phyloP scores from a whole-genome alignment of 2,888 invertebrate species.

The Rhyacophila evoluta region DNA sequence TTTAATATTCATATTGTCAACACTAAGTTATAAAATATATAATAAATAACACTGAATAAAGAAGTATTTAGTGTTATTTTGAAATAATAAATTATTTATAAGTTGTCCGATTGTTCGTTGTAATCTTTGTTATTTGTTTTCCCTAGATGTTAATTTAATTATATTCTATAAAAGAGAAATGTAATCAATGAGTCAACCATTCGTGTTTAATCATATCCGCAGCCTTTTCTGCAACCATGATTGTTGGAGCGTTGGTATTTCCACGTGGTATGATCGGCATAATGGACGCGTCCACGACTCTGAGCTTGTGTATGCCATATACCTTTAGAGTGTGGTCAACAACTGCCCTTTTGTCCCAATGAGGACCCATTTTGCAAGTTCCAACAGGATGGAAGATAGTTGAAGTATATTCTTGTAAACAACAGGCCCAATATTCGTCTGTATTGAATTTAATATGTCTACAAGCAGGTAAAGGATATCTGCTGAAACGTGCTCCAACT shows the following conservation, averaged over 20 bases:
- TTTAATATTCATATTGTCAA: too few relatives aligned
- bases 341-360: constrained; percentile 72
- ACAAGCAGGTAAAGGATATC: constrained; percentile 73
- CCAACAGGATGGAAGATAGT: constrained; percentile 80
- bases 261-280: constrained; percentile 76
- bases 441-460: constrained; percentile 69
- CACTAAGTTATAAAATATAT: too few relatives aligned
- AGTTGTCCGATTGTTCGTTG: too few relatives aligned
- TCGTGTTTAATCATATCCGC: constrained; percentile 81
- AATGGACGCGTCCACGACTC: constrained; percentile 78
- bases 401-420: constrained; percentile 74
- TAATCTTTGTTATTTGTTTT: too few relatives aligned
- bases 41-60: too few relatives aligned
- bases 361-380: constrained; percentile 79
- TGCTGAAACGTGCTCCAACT: constrained; percentile 70
- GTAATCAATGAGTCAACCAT: constrained; percentile 44
- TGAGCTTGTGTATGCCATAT: constrained; percentile 72
- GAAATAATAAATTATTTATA: too few relatives aligned
- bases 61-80: too few relatives aligned
- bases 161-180: neutral
- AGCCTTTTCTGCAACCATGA: constrained; percentile 89
- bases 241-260: constrained; percentile 86
- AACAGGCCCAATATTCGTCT: constrained; percentile 76
- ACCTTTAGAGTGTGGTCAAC: constrained; percentile 75
- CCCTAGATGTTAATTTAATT: too few relatives aligned